Evolutionary conservation across 1,140 invertebrate genomes (phyloP).

Genomic region (Eurosta solidaginis): DNA sequence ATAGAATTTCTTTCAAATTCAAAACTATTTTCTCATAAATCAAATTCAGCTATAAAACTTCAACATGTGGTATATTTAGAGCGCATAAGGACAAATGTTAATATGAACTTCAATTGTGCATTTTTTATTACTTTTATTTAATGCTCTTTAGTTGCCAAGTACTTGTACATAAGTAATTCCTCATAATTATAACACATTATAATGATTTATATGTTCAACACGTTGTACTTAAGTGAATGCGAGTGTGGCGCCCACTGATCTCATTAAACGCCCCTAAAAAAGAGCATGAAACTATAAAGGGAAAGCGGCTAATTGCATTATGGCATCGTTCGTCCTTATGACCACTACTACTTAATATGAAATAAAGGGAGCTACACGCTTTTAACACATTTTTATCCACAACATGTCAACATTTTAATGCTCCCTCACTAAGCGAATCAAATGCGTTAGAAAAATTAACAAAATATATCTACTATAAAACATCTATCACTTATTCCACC

Average conservation of each 20-base stretch:
- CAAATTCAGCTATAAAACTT: not conserved
- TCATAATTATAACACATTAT: slow-evolving; percentile 13
- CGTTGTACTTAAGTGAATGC: not conserved
- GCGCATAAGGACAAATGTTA: not conserved
- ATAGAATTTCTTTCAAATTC: not conserved
- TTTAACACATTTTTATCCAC: slow-evolving; percentile 24
- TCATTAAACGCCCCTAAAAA: not conserved
- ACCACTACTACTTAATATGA: not conserved
- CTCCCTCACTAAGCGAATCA: slow-evolving; percentile 18
- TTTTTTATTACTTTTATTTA: too few relatives aligned
- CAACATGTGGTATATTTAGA: not conserved
- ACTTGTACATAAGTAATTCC: not conserved
- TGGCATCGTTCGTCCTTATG: not conserved
- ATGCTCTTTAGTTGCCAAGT: not conserved
- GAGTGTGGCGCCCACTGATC: not conserved
- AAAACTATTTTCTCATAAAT: not conserved
- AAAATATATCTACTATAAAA: not conserved
- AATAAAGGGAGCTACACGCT: not conserved
- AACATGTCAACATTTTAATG: slow-evolving; percentile 26
- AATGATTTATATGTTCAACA: slow-evolving; percentile 15
- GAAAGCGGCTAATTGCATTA: too few relatives aligned
- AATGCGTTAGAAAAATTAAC: not conserved
- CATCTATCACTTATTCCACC: slow-evolving; percentile 1
- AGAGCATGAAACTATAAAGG: too few relatives aligned
- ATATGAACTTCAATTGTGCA: too few relatives aligned